These are phyloP conservation scores for Reticulitermes speratus DNA, from an alignment of 1,140 invertebrate species.

Conservation along the genomic window DNA sequence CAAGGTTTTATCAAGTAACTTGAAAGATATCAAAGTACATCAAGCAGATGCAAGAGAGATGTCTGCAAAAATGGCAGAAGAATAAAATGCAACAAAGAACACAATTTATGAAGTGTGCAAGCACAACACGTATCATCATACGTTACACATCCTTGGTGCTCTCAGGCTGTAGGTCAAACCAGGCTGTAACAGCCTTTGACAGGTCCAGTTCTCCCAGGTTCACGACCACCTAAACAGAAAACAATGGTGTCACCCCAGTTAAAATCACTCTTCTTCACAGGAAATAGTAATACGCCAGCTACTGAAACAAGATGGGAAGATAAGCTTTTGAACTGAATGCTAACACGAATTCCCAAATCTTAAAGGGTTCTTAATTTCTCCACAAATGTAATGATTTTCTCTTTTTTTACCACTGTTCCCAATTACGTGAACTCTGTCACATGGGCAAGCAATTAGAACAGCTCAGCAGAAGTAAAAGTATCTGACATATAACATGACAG, in stretches of 20 bases:
- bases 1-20: not conserved
- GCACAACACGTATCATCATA: not conserved
- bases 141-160: constrained; percentile 29
- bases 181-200: constrained; percentile 61
- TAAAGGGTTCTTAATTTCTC: too few relatives aligned
- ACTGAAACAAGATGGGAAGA: not conserved
- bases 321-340: not conserved
- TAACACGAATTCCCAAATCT: not conserved
- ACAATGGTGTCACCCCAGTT: constrained; percentile 26
- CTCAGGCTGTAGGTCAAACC: constrained; percentile 71
- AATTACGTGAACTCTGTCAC: too few relatives aligned
- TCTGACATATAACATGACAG: too few relatives aligned
- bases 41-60: not conserved
- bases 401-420: too few relatives aligned
- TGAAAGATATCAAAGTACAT: not conserved
- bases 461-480: too few relatives aligned
- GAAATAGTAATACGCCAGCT: not conserved
- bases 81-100: constrained; percentile 3
- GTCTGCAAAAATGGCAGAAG: not conserved
- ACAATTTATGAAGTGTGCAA: not conserved
- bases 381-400: not conserved
- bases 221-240: constrained; percentile 57
- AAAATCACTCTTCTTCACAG: constrained; percentile 24
- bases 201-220: constrained; percentile 66
- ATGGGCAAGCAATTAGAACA: too few relatives aligned